Percentiles rank a stretch among this genome's conserved stretches.
These are phyloP conservation scores for Drosophila bifasciata DNA, from an alignment of 1,140 invertebrate species.

Conservation along the genomic window DNA sequence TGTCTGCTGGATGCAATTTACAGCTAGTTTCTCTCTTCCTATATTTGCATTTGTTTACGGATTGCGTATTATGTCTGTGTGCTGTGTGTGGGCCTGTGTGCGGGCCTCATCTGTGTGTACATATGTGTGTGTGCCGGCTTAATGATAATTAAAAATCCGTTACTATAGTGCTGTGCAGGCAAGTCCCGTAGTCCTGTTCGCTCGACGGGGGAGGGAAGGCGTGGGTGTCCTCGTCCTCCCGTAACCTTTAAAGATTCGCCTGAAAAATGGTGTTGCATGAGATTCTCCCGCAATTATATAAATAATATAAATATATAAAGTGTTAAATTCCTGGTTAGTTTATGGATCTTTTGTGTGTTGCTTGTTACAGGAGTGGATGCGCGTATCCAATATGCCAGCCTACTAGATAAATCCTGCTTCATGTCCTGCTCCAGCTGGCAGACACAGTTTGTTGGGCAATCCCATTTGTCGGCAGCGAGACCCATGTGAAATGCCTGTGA, in stretches of 20 bases:
- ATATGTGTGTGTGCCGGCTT: conserved; percentile 60
- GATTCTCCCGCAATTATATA: too few species aligned
- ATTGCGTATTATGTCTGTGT: conserved; percentile 22
- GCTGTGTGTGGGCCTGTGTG: conserved; percentile 1
- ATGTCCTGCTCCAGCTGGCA: conserved; percentile 70
- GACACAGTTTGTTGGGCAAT: conserved; percentile 74
- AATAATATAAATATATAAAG: background rate
- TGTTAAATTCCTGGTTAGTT: background rate
- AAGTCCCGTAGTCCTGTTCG: conserved; percentile 11
- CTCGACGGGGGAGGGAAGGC: conserved; percentile 1
- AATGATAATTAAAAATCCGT: conserved; percentile 76
- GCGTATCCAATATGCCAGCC: conserved; percentile 49
- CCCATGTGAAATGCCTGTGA: conserved; percentile 84
- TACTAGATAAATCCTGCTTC: conserved; percentile 65
- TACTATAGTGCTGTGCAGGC: conserved; percentile 18
- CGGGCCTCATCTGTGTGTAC: conserved; percentile 3
- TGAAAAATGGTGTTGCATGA: too few species aligned
- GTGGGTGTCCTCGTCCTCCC: background rate
- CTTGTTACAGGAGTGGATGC: conserved; percentile 51
- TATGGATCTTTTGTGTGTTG: background rate
- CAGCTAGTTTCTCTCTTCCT: conserved; percentile 45
- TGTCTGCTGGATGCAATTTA: conserved; percentile 33
- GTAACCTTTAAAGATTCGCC: too few species aligned
- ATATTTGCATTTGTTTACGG: conserved; percentile 70
- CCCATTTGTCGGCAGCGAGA: conserved; percentile 74